phyloP scores from a whole-genome alignment of 2,113 vertebrate species.

The Turdus rufiventris region DNA sequence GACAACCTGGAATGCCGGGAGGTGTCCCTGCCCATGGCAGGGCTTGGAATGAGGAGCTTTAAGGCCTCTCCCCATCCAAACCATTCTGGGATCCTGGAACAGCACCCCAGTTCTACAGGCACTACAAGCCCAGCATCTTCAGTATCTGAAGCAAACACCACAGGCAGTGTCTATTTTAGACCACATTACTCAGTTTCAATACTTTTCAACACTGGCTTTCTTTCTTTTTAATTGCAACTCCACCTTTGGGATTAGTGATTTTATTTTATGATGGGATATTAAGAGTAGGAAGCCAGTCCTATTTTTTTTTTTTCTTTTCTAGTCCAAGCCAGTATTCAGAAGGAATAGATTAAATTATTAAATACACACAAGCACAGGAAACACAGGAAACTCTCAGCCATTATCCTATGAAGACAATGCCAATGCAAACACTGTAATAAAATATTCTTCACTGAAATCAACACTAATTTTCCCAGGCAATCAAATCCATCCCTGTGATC shows the following conservation, averaged over 20 bases:
- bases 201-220: background rate
- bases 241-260: slow-evolving; percentile 40
- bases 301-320: background rate
- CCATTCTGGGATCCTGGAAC: background rate
- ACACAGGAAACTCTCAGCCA: slow-evolving; percentile 44
- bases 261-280: slow-evolving; percentile 25
- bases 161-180: background rate
- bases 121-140: background rate
- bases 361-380: slow-evolving; percentile 40
- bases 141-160: background rate
- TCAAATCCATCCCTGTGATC: slow-evolving; percentile 43
- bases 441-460: slow-evolving; percentile 62
- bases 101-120: background rate
- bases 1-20: background rate
- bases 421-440: slow-evolving; percentile 58
- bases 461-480: slow-evolving; percentile 56
- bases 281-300: background rate
- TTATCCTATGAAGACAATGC: slow-evolving; percentile 35
- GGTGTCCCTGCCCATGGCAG: background rate
- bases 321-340: background rate
- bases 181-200: background rate
- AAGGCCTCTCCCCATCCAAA: background rate
- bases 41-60: background rate
- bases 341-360: slow-evolving; percentile 49
- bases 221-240: background rate